Base-by-base conservation (phyloP, 2,888 invertebrate genomes). In the Yponomeuta malinellus region DNA sequence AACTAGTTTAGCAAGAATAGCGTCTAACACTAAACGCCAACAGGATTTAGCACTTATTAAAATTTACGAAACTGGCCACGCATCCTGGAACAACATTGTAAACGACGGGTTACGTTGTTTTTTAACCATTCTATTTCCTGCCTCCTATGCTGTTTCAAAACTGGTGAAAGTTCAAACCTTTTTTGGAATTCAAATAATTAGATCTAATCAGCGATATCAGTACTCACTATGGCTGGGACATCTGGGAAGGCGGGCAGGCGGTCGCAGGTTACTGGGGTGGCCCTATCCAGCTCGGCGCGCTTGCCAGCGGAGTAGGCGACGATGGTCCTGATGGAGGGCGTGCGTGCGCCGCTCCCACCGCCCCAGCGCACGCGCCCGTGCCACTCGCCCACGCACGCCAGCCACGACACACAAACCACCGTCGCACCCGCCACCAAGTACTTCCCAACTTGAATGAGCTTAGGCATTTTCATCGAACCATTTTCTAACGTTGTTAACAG, bases 301-400 rank as follows among this genome's bases (percentile, higher is more conserved):
- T 92, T 93, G 74, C 87, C 91, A 78, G 93, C 93, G 52, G 94
- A 94, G 83, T 94, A 94, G 31, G 93, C 94, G 74, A 94, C 93
- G 75, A 94, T 93, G 73, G 94, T 94, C 78, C 90, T 90, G 86
- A 94, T 93, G 72, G 92, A 92, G 48, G 91, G 79, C 29, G 63
- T 9, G 31, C 23, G 48, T 12, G 66, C 10, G 23, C 52, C 23
- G 23, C 15, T 12, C 15, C 74, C 75, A 31, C 65, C n/a, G 33
- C 72, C 74, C 88, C 88, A 87, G 33, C 80, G 81, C 73, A 83
- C 81, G 71, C 83, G 82, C 5, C 82, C 73, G 75, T 85, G 85
- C 91, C 91, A 91, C 76, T 89, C 87, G 76, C 79, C 87, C 73
- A 91, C 87, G 78, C 86, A 83, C 65, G 84, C 89, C 70, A 91